Evolutionary conservation across 2,888 invertebrate species (phyloP).

Genomic region (Lithophane semibrunnea): DNA sequence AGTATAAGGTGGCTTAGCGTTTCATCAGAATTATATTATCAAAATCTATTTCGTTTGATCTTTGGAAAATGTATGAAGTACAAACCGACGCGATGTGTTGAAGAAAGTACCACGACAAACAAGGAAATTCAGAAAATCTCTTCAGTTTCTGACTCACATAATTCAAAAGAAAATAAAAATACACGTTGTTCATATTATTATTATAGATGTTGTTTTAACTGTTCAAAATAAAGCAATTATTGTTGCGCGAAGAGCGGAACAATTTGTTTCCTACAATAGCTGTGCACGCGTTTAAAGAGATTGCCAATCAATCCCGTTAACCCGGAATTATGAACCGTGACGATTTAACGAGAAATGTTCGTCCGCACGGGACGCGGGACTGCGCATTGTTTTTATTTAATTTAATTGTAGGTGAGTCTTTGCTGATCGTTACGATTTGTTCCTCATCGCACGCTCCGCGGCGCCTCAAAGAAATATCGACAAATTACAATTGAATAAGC

Average conservation of each 20-base stretch:
- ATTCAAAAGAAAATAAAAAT: slow-evolving; percentile 3
- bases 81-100: background rate
- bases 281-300: slow-evolving; percentile 65
- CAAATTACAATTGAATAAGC: slow-evolving; percentile 46
- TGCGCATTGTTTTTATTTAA: slow-evolving; percentile 61
- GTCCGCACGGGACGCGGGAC: slow-evolving; percentile 42
- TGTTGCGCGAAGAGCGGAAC: slow-evolving; percentile 60
- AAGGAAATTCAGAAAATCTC: background rate
- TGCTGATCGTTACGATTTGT: slow-evolving; percentile 50
- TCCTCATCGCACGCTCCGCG: slow-evolving; percentile 43
- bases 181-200: slow-evolving; percentile 32
- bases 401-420: slow-evolving; percentile 67
- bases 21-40: no score
- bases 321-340: slow-evolving; percentile 74
- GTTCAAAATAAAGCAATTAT: slow-evolving; percentile 62
- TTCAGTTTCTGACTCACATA: background rate
- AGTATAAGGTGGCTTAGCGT: no score
- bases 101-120: background rate
- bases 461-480: slow-evolving; percentile 37
- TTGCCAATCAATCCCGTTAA: slow-evolving; percentile 69
- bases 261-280: slow-evolving; percentile 66
- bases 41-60: background rate
- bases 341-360: slow-evolving; percentile 77
- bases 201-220: slow-evolving; percentile 44
- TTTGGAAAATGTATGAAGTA: background rate